Percentiles rank a stretch among this genome's conserved stretches.
Conservation (phyloP, 1,140 invertebrate genomes). For the Listronotus oregonensis region DNA sequence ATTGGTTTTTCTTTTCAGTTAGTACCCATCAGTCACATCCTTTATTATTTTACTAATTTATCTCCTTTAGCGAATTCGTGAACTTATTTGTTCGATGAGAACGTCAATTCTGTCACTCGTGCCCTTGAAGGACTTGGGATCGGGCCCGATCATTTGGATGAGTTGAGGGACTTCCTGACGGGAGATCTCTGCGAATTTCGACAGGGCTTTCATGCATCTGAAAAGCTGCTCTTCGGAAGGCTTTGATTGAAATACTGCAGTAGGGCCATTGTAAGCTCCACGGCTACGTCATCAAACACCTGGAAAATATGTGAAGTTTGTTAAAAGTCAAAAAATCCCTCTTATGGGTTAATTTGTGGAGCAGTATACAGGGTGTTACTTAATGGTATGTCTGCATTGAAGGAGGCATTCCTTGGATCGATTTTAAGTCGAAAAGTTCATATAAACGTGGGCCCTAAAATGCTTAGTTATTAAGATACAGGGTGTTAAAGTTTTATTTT, state of each 20-base stretch:
- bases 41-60: no score
- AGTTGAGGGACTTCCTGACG: constrained; percentile 84
- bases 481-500: no score
- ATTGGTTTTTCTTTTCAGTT: no score
- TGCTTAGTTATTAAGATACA: no score
- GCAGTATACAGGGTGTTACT: constrained; percentile 24
- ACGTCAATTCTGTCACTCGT: constrained; percentile 79
- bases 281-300: constrained; percentile 93
- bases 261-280: constrained; percentile 90
- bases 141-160: constrained; percentile 90
- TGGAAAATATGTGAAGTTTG: constrained; percentile 52
- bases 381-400: no score
- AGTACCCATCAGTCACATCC: no score
- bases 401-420: no score
- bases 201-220: constrained; percentile 78
- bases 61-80: constrained; percentile 38
- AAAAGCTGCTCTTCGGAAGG: constrained; percentile 80
- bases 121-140: constrained; percentile 80
- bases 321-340: not conserved
- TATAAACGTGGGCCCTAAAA: no score
- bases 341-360: constrained; percentile 9
- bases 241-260: constrained; percentile 84
- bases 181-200: constrained; percentile 79
- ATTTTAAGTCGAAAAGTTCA: no score
- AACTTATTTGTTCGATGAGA: constrained; percentile 71